Evolutionary conservation across 2,888 invertebrate genomes (phyloP), one percentile per base, ranked within the genome.

Genomic region (Phragmatobia fuliginosa): DNA sequence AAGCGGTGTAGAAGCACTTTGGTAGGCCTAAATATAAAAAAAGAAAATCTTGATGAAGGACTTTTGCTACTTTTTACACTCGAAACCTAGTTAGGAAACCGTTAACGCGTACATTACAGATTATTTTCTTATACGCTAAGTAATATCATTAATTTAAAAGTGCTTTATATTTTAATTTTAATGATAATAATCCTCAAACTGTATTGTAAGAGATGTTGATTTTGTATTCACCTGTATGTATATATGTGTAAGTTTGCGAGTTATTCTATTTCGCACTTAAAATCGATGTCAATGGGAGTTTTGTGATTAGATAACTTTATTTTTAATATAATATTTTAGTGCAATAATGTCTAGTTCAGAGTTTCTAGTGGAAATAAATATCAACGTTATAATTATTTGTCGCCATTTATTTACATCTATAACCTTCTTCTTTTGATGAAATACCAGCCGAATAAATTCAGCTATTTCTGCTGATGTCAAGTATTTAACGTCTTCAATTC

Each of bases 291-390:
- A 80, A 76, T 80, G 79, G 64, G 64, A 74, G 71, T 81, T 77
- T 81, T 73, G 82, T 80, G 82, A 81, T 79, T 80, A 80, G 80
- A 80, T 83, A 76, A 78, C 68, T 82, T 83, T 83, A 81, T 82
- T 83, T 76, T 80, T 81, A 80, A 77, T 80, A 77, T 79, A 77
- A 82, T 83, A 77, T 85, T 85, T 87, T 85, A 90, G 89, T 90
- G 90, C 89, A 90, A 90, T 90, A 86, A 87, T 84, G 77, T 89
- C 89, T 90, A 90, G 87, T 88, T 89, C 87, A 85, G 84, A 86
- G 80, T 84, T 88, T 88, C 83, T 87, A 89, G 87, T 88, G 84
- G 82, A 83, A 88, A 85, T 87, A 87, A 88, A 88, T 84, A 56
- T 28, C 56, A 28, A 84, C 77, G 82, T 87, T 89, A 87, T 84